Evolutionary conservation across 2,797 vertebrate species (phyloP).

Genomic region (Pseudochirops corinnae): DNA sequence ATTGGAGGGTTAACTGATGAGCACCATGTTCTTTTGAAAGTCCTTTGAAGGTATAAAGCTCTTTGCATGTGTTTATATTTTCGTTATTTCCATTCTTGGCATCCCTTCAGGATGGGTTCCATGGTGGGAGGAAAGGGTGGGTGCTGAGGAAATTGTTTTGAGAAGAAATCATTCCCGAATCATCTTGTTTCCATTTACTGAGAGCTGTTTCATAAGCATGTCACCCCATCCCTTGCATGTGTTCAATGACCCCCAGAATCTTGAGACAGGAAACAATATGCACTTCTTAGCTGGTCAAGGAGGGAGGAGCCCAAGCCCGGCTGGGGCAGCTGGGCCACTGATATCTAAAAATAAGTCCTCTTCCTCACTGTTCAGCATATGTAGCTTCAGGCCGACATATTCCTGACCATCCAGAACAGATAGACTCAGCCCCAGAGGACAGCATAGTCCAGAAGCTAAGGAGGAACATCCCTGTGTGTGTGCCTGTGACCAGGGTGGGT

Average conservation of each 20-base stretch:
- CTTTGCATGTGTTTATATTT: conserved; percentile 59
- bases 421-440: neutral
- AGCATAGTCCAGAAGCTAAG: neutral
- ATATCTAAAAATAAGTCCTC: conserved; percentile 71
- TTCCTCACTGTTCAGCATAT: conserved; percentile 59
- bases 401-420: conserved; percentile 21
- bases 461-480: neutral
- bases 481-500: neutral
- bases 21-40: conserved; percentile 35
- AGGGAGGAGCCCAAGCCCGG: conserved; percentile 54
- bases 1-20: conserved; percentile 34
- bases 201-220: conserved; percentile 71
- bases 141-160: conserved; percentile 72
- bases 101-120: conserved; percentile 61
- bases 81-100: conserved; percentile 66
- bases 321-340: conserved; percentile 40
- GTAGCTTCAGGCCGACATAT: neutral
- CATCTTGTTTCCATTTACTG: conserved; percentile 75
- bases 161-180: conserved; percentile 61
- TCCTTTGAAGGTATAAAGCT: conserved; percentile 40
- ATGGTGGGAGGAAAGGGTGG: conserved; percentile 70
- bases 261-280: conserved; percentile 73
- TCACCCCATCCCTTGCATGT: conserved; percentile 57
- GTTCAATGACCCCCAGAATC: conserved; percentile 62
- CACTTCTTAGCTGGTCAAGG: conserved; percentile 70